These are phyloP conservation scores for Caiman crocodilus DNA, from an alignment of 2,797 vertebrate genomes.

Conservation along the genomic window DNA sequence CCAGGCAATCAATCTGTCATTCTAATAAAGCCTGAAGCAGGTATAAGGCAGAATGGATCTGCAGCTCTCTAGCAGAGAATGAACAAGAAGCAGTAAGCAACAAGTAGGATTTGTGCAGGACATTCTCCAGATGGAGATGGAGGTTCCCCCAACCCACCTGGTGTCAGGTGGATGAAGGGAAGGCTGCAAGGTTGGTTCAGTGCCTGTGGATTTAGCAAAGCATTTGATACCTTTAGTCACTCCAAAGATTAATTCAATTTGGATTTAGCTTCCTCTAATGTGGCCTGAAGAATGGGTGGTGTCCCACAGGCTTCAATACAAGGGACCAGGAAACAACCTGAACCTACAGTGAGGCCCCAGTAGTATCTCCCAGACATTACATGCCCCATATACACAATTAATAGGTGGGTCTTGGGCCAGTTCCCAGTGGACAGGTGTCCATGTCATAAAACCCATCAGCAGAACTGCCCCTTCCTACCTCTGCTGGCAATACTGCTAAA, in stretches of 20 bases:
- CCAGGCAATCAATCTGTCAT: background rate
- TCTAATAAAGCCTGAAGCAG: background rate
- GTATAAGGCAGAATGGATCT: background rate
- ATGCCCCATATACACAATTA: background rate
- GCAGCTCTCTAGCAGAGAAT: background rate
- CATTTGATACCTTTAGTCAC: background rate
- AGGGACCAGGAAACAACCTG: background rate
- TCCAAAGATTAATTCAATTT: background rate
- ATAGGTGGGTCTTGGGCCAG: constrained; percentile 13
- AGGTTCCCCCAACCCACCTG: background rate
- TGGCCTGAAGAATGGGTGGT: constrained; percentile 8
- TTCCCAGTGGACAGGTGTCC: too few relatives aligned
- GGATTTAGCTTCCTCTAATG: background rate
- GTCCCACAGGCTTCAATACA: background rate
- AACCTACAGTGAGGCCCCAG: constrained; percentile 2
- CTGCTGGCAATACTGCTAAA: too few relatives aligned
- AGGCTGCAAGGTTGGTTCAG: background rate
- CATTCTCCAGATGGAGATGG: background rate
- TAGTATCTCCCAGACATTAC: background rate
- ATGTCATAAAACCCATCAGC: too few relatives aligned
- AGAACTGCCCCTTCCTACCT: too few relatives aligned
- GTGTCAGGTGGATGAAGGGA: background rate
- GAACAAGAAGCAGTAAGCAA: background rate
- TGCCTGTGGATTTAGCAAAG: background rate
- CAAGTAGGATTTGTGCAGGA: background rate